Evolutionary conservation across 2,113 vertebrate genomes (phyloP), one percentile per base, ranked within the genome.

Genomic region (Harpagus bidentatus): DNA sequence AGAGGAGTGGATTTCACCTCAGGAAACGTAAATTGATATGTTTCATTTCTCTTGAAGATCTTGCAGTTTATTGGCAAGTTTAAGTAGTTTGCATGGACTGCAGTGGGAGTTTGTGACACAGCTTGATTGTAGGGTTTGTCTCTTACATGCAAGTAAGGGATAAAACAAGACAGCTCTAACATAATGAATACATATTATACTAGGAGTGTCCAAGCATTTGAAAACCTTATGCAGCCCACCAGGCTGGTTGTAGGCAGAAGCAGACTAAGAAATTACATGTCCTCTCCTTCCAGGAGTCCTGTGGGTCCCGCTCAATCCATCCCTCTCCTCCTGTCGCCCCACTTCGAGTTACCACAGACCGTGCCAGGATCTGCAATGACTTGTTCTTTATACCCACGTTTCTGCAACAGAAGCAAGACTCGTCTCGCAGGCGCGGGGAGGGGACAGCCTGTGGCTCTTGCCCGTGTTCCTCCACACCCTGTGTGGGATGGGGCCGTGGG

Each of bases 401-500:
- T 93, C 40, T 83, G 52, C 38, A 69, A 32, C 5, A 43, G 63
- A 36, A 58, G 40, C 80, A 52, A 29, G 80, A 58, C 63, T 88
- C 52, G 3, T 43, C 62, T 80, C 6, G 1, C 74, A 63, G 74
- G 71, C 47, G 6, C 15, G 3, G 53, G 26, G 62, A 79, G 66
- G 74, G 70, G 85, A 10, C 38, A 11, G 29, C 21, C 58, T 5
- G 43, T 48, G 58, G 45, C 32, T 94, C 45, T 29, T 63, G 42
- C 61, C 36, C 3, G 0, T 16, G 22, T 85, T 92, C 56, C 66
- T 86, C 53, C 79, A 42, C 47, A 50, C 5, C 5, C 20, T 63
- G 71, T 1, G 2, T 26, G 13, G 82, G 62, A 88, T 0, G 1
- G 36, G 23, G 13, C 66, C 0, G 0, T 59, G 65, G 23, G 13